Conservation (phyloP, 1,140 invertebrate genomes). For the Hyles euphorbiae region DNA sequence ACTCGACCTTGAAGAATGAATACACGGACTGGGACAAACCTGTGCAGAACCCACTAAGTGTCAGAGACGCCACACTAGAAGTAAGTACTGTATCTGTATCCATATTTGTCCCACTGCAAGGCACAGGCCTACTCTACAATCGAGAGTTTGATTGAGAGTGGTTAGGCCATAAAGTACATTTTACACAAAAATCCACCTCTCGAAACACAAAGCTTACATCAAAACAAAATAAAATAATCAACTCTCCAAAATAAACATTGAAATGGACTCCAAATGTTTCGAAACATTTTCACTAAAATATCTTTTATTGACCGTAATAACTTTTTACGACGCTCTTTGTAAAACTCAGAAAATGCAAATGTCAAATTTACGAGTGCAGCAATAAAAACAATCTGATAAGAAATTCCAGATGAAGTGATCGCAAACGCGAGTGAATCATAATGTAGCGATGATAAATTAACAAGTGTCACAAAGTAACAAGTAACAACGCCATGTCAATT, state of each 20-base stretch:
- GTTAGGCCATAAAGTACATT: too few species aligned
- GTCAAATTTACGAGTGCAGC: constrained; percentile 7
- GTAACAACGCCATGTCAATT: too few species aligned
- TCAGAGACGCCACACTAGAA: constrained; percentile 84
- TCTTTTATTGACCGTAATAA: constrained; percentile 5
- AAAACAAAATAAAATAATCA: not conserved
- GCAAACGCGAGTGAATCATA: not conserved
- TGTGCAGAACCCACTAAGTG: constrained; percentile 83
- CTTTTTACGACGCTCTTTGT: constrained; percentile 11
- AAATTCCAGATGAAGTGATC: constrained; percentile 2
- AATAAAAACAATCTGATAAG: constrained; percentile 10
- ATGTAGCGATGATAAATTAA: not conserved
- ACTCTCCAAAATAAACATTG: not conserved
- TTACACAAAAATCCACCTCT: too few species aligned
- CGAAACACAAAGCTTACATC: not conserved
- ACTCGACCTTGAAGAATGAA: constrained; percentile 92
- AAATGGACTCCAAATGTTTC: constrained; percentile 5
- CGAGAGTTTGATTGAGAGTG: too few species aligned
- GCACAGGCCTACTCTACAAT: too few species aligned
- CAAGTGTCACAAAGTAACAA: too few species aligned
- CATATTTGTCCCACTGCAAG: too few species aligned
- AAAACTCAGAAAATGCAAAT: constrained; percentile 13
- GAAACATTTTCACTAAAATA: constrained; percentile 7
- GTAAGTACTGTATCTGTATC: constrained; percentile 27
- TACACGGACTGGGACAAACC: constrained; percentile 95